A percentile compares a stretch with the other conserved stretches of the same genome.
Evolutionary conservation across 2,888 invertebrate species (phyloP).

Genomic region (Agrochola circellaris): DNA sequence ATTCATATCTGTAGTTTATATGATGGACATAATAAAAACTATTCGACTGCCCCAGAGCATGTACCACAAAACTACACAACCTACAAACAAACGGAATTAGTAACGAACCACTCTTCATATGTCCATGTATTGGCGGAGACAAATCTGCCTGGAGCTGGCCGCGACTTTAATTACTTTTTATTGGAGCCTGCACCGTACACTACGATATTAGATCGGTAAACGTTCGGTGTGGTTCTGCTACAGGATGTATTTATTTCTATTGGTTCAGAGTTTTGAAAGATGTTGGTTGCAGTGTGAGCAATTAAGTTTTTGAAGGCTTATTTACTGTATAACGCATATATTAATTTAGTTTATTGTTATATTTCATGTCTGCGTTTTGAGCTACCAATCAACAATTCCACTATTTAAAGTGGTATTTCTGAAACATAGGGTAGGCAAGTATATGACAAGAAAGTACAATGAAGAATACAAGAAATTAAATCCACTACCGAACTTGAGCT

Average conservation of each 20-base stretch:
- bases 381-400: background rate
- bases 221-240: conserved; percentile 23
- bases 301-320: background rate
- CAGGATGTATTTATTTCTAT: conserved; percentile 19
- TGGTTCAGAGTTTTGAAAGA: background rate
- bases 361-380: background rate
- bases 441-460: background rate
- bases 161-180: conserved; percentile 85
- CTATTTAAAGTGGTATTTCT: background rate
- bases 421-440: background rate
- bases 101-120: conserved; percentile 37
- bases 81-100: background rate
- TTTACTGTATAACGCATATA: background rate
- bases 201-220: conserved; percentile 66
- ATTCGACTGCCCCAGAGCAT: background rate
- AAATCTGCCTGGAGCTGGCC: conserved; percentile 72
- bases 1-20: background rate
- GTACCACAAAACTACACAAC: background rate
- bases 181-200: conserved; percentile 71
- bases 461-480: too few relatives aligned
- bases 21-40: background rate
- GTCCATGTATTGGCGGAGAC: conserved; percentile 71
- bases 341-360: background rate
- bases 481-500: background rate
- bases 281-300: background rate